Conservation (phyloP, 1,140 invertebrate species). For the Cryptotermes secundus region DNA sequence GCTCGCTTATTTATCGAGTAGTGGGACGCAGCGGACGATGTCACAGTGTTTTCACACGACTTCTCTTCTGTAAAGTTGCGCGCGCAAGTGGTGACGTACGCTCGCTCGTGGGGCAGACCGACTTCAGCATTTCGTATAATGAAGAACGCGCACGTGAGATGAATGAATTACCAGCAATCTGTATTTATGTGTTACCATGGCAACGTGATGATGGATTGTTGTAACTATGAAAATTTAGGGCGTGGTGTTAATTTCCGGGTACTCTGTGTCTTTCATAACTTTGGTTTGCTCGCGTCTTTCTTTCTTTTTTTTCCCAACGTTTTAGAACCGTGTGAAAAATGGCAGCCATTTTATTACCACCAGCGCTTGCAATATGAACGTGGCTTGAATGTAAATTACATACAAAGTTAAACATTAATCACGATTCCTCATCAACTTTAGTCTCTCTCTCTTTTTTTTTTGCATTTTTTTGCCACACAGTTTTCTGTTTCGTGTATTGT, state of each 20-base stretch:
- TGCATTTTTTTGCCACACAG: background rate
- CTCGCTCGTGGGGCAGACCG: too few species aligned
- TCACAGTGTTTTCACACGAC: too few species aligned
- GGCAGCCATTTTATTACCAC: background rate
- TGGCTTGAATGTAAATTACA: background rate
- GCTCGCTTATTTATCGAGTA: too few species aligned
- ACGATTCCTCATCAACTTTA: background rate
- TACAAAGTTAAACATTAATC: constrained; percentile 3
- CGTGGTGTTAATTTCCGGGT: background rate
- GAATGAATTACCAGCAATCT: background rate
- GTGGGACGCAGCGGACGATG: too few species aligned
- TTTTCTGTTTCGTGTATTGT: background rate
- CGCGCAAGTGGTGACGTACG: too few species aligned
- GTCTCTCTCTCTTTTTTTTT: too few species aligned
- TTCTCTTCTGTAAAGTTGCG: too few species aligned
- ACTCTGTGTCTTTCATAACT: constrained; percentile 2
- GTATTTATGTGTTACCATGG: background rate
- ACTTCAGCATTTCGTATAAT: background rate
- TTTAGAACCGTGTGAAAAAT: background rate
- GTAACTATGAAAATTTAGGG: background rate
- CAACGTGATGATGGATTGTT: background rate
- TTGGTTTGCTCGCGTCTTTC: background rate
- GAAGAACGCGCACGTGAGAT: background rate
- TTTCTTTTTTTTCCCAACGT: background rate
- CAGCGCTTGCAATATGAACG: background rate